Percentiles rank a stretch among this genome's conserved stretches.
These are phyloP conservation scores for Apamea sordens DNA, from an alignment of 2,888 invertebrate species.

Conservation along the genomic window DNA sequence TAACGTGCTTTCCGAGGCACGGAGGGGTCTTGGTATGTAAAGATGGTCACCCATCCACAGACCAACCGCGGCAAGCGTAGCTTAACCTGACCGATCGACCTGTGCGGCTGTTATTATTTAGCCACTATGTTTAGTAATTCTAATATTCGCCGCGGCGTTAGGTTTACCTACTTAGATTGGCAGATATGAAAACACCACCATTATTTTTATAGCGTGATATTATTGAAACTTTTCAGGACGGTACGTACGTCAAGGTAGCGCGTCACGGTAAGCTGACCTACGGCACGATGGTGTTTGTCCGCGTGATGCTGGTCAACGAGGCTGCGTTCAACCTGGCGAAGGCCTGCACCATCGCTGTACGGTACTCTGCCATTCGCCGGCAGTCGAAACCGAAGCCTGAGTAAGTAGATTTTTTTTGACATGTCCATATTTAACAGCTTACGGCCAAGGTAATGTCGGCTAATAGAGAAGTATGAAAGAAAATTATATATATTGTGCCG, in stretches of 20 bases:
- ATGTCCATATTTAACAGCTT: background rate
- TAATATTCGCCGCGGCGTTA: background rate
- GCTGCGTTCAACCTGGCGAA: conserved; percentile 93
- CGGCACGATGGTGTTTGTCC: conserved; percentile 97
- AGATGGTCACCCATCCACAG: too few species aligned
- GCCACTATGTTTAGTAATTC: too few species aligned
- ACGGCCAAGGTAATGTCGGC: too few species aligned
- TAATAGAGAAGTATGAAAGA: too few species aligned
- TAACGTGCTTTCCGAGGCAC: too few species aligned
- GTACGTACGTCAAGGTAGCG: conserved; percentile 94
- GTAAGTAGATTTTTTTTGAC: conserved; percentile 86
- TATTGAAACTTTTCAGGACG: conserved; percentile 90
- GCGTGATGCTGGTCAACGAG: conserved; percentile 95
- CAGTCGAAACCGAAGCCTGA: conserved; percentile 95
- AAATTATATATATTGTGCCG: too few species aligned
- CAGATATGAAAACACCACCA: background rate
- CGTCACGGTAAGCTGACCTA: conserved; percentile 94
- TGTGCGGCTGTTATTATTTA: too few species aligned
- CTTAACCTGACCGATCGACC: too few species aligned
- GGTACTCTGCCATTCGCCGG: conserved; percentile 96
- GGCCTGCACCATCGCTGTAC: conserved; percentile 96
- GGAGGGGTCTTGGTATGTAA: too few species aligned
- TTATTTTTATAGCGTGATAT: background rate
- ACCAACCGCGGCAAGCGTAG: too few species aligned
- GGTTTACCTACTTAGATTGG: background rate